phyloP scores from a whole-genome alignment of 2,888 invertebrate genomes.

The Branchellion lobata region DNA sequence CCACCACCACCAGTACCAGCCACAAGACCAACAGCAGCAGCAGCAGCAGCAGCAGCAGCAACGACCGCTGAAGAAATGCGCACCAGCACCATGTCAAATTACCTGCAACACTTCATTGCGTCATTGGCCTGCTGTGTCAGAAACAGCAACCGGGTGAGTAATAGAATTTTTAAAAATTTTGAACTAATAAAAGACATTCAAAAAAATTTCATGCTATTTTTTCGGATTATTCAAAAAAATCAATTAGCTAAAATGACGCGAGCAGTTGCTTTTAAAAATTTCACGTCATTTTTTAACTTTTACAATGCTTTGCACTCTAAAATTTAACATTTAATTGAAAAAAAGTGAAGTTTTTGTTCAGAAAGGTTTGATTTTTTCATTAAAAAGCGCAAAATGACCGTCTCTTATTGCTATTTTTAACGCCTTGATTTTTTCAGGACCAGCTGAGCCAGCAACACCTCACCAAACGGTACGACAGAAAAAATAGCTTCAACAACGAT shows the following conservation, averaged over 20 bases:
- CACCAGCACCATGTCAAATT: background rate
- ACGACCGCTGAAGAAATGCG: background rate
- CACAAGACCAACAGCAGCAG: no score
- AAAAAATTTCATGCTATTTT: no score
- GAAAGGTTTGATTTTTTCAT: no score
- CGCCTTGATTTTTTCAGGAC: background rate
- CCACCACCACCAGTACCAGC: no score
- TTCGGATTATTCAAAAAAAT: no score
- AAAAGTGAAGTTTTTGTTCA: background rate
- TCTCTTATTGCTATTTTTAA: no score
- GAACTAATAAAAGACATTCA: no score
- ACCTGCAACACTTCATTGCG: background rate
- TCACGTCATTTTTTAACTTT: background rate
- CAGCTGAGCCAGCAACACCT: background rate
- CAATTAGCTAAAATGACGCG: background rate
- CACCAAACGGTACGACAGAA: background rate
- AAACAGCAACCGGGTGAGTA: background rate
- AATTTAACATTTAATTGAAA: background rate
- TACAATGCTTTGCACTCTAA: background rate
- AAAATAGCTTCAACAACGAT: background rate
- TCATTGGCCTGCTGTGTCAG: constrained; percentile 4
- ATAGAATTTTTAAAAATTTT: background rate
- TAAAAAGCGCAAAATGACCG: no score
- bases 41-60: no score
- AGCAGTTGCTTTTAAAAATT: background rate